These are phyloP conservation scores for Paedocypris micromegethes DNA, from an alignment of 2,797 vertebrate genomes.

Conservation along the genomic window DNA sequence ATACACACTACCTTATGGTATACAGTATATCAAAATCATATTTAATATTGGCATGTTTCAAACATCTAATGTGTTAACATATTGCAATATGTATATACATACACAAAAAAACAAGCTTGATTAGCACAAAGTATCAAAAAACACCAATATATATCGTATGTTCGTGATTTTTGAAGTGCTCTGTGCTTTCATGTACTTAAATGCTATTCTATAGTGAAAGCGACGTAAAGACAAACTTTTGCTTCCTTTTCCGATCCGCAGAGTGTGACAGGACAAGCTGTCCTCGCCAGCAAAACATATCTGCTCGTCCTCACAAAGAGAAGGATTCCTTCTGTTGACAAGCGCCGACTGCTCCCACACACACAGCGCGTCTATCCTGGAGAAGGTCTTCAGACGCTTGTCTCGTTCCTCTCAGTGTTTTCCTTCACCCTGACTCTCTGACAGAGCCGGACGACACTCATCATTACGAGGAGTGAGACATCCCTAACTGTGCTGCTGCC, in stretches of 20 bases:
- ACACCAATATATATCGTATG: too few relatives aligned
- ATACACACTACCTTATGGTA: too few relatives aligned
- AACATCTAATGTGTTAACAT: too few relatives aligned
- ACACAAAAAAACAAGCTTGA: too few relatives aligned
- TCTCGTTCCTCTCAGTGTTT: constrained; percentile 5
- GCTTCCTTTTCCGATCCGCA: constrained; percentile 14
- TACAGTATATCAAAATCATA: too few relatives aligned
- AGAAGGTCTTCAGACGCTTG: constrained; percentile 14
- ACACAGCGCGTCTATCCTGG: constrained; percentile 13
- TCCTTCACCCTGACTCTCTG: constrained; percentile 43
- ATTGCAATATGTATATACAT: too few relatives aligned
- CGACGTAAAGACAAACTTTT: neutral
- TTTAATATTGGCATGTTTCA: too few relatives aligned
- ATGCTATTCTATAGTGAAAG: too few relatives aligned
- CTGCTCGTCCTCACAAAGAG: constrained; percentile 46
- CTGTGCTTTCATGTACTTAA: too few relatives aligned
- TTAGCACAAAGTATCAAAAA: too few relatives aligned
- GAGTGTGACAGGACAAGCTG: constrained; percentile 39
- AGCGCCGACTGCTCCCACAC: constrained; percentile 22
- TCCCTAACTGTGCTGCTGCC: constrained; percentile 32
- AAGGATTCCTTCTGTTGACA: constrained; percentile 42
- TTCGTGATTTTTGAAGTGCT: too few relatives aligned
- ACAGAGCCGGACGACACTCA: constrained; percentile 51
- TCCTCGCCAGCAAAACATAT: constrained; percentile 50
- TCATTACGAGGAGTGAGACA: constrained; percentile 47